Evolutionary conservation across 2,113 vertebrate species (phyloP).

Genomic region (Agelaius tricolor): DNA sequence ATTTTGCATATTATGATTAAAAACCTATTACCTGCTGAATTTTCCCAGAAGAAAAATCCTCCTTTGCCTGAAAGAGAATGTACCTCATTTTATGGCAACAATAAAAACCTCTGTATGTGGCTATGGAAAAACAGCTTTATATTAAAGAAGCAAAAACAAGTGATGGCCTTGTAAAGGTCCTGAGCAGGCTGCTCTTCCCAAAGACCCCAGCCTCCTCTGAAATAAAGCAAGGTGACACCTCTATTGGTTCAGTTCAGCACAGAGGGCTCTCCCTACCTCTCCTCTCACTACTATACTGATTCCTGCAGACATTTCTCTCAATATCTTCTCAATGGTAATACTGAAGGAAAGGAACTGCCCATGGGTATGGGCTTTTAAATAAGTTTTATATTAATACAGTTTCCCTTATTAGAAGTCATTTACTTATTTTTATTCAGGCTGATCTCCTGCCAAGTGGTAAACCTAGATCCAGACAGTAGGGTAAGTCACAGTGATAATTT

Average conservation of each 20-base stretch:
- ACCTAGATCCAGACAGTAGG: background rate
- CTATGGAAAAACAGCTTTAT: background rate
- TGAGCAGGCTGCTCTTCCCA: background rate
- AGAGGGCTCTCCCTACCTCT: background rate
- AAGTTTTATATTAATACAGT: background rate
- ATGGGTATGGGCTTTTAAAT: background rate
- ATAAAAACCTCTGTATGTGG: background rate
- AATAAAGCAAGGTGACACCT: background rate
- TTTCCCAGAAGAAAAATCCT: background rate
- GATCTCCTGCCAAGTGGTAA: background rate
- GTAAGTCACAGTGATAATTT: background rate
- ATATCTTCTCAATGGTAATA: background rate
- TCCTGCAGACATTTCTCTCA: background rate
- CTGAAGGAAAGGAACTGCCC: background rate
- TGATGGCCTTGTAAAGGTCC: background rate
- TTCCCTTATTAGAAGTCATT: background rate
- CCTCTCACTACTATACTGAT: background rate
- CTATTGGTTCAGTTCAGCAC: background rate
- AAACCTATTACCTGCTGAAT: slow-evolving; percentile 9
- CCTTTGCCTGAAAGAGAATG: background rate
- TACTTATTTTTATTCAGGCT: background rate
- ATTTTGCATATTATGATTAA: slow-evolving; percentile 25
- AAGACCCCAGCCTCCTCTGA: background rate
- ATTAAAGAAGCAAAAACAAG: background rate
- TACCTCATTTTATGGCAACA: background rate